Conservation (phyloP, 2,888 invertebrate genomes). For the Parnassius smintheus region DNA sequence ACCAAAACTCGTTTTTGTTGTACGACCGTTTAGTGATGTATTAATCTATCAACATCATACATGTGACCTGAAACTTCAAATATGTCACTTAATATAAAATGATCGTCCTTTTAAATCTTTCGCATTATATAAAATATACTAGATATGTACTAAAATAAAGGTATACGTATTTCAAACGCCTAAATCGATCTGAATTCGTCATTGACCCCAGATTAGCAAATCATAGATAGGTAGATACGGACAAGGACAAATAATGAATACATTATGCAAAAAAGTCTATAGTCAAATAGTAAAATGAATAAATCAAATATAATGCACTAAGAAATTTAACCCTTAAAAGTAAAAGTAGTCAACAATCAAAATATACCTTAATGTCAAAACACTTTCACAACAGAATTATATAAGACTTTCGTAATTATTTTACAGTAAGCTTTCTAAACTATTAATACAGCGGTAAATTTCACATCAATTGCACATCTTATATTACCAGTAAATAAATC, state of each 20-base stretch:
- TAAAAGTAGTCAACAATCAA: conserved; percentile 59
- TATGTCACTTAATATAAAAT: too few relatives aligned
- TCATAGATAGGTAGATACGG: conserved; percentile 16
- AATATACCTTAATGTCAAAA: conserved; percentile 57
- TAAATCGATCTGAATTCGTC: conserved; percentile 37
- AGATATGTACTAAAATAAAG: too few relatives aligned
- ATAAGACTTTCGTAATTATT: conserved; percentile 35
- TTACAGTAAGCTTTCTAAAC: conserved; percentile 23
- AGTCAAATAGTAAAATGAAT: conserved; percentile 7
- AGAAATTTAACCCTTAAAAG: conserved; percentile 40
- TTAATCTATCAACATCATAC: conserved; percentile 48
- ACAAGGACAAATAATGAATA: conserved; percentile 8
- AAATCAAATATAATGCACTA: conserved; percentile 25
- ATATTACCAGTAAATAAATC: conserved; percentile 39
- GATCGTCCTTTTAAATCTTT: too few relatives aligned
- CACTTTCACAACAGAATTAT: conserved; percentile 40
- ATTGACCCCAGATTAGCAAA: conserved; percentile 35
- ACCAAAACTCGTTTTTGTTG: conserved; percentile 21
- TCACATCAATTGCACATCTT: conserved; percentile 32
- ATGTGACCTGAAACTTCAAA: conserved; percentile 49
- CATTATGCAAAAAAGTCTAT: neutral
- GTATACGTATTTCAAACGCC: conserved; percentile 28
- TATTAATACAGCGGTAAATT: conserved; percentile 33
- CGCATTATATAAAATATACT: too few relatives aligned
- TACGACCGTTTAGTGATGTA: conserved; percentile 14